Percentiles rank a stretch among this genome's conserved stretches.
Evolutionary conservation across 2,888 invertebrate genomes (phyloP).

Genomic region (Drosophila neotestacea): DNA sequence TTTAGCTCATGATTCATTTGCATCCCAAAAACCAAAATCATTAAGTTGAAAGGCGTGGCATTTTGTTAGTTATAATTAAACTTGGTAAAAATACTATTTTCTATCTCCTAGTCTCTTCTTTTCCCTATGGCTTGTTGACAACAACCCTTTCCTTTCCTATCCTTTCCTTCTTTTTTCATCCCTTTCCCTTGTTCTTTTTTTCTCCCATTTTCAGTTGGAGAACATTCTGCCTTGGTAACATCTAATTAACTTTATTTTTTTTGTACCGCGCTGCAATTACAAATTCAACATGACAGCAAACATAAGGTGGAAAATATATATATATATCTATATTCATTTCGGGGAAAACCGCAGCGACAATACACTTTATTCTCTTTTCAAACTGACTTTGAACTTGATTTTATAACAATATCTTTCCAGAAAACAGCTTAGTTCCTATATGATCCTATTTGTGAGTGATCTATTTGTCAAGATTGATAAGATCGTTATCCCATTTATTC

Average conservation of each 20-base stretch:
- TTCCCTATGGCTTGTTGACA: background rate
- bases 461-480: too few species aligned
- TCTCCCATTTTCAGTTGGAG: background rate
- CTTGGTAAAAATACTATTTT: background rate
- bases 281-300: conserved; percentile 58
- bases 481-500: too few species aligned
- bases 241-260: conserved; percentile 74
- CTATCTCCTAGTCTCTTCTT: background rate
- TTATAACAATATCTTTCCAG: background rate
- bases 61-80: conserved; percentile 53
- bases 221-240: conserved; percentile 67
- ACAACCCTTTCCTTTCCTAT: conserved; percentile 4
- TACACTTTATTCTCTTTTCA: conserved; percentile 19
- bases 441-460: too few species aligned
- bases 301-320: conserved; percentile 1
- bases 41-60: conserved; percentile 2
- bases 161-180: conserved; percentile 2
- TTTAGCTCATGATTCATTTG: conserved; percentile 60
- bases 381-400: background rate
- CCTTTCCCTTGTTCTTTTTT: conserved; percentile 10
- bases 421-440: background rate
- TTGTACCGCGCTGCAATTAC: conserved; percentile 65
- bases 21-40: conserved; percentile 6
- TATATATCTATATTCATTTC: background rate
- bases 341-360: conserved; percentile 10